These are phyloP conservation scores for Synergus laeviventris DNA, from an alignment of 2,888 invertebrate genomes.

Conservation along the genomic window DNA sequence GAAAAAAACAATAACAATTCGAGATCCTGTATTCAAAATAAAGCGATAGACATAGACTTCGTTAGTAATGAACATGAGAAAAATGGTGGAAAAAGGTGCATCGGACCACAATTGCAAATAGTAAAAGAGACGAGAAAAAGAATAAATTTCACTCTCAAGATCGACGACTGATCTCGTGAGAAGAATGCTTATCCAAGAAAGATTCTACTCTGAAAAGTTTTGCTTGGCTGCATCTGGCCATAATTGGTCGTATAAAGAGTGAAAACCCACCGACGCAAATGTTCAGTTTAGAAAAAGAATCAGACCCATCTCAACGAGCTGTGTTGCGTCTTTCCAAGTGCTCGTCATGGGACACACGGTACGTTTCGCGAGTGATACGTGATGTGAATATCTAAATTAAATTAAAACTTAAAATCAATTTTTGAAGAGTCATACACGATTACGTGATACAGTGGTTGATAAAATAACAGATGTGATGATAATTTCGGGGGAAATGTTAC, in stretches of 20 bases:
- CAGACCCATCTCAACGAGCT: conserved; percentile 45
- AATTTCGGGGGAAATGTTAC: neutral
- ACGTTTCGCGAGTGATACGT: conserved; percentile 53
- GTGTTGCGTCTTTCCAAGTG: conserved; percentile 36
- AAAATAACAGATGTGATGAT: conserved; percentile 7
- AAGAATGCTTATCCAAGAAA: conserved; percentile 9
- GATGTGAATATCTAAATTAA: conserved; percentile 3
- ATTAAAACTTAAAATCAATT: neutral
- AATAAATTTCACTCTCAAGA: conserved; percentile 56
- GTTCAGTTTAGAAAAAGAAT: conserved; percentile 60
- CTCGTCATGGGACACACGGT: conserved; percentile 66
- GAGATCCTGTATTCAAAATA: too few relatives aligned
- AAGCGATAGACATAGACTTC: too few relatives aligned
- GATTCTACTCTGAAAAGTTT: conserved; percentile 54
- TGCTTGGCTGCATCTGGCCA: conserved; percentile 53
- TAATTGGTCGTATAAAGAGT: conserved; percentile 63
- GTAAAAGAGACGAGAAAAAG: neutral
- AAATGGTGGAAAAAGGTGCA: neutral
- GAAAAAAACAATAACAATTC: too few relatives aligned
- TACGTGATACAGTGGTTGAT: neutral
- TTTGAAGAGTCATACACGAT: neutral
- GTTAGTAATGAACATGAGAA: neutral
- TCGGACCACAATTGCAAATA: neutral
- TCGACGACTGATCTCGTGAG: conserved; percentile 47
- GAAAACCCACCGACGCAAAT: conserved; percentile 55